phyloP scores from a whole-genome alignment of 2,113 vertebrate species.

The Eptatretus burgeri region DNA sequence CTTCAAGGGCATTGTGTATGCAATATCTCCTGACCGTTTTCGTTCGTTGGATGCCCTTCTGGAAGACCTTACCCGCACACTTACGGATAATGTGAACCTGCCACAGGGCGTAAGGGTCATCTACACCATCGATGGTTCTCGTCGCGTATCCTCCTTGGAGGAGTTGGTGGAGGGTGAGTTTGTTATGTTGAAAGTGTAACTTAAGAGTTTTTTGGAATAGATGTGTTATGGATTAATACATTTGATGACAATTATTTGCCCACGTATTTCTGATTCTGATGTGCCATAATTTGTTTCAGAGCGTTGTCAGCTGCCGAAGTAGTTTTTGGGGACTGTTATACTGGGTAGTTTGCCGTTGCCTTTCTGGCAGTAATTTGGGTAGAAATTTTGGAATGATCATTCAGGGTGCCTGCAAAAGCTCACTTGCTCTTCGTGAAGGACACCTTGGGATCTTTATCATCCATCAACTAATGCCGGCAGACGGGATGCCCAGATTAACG shows the following conservation, averaged over 20 bases:
- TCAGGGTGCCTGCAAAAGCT: too few relatives aligned
- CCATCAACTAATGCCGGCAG: too few relatives aligned
- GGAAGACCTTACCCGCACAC: constrained; percentile 58
- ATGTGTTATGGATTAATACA: background rate
- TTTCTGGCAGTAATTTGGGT: too few relatives aligned
- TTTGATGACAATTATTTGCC: background rate
- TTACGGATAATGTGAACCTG: constrained; percentile 73
- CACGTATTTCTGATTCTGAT: background rate
- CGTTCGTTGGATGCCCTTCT: constrained; percentile 71
- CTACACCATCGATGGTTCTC: constrained; percentile 48
- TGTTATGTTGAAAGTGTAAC: constrained; percentile 9
- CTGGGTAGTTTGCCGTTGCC: background rate
- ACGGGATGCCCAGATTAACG: too few relatives aligned
- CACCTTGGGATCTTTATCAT: too few relatives aligned
- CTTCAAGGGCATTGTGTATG: constrained; percentile 74
- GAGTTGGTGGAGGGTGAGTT: constrained; percentile 57
- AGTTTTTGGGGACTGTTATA: background rate
- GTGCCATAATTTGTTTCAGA: background rate
- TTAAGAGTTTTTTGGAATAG: background rate
- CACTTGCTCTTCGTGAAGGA: too few relatives aligned
- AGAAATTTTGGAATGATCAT: too few relatives aligned
- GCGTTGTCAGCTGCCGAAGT: background rate
- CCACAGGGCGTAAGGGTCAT: constrained; percentile 66
- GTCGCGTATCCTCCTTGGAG: constrained; percentile 48
- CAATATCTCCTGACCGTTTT: constrained; percentile 63